Evolutionary conservation across 1,140 invertebrate genomes (phyloP), one percentile per base, ranked within the genome.

Genomic region (Lamellibrachia luymesi): DNA sequence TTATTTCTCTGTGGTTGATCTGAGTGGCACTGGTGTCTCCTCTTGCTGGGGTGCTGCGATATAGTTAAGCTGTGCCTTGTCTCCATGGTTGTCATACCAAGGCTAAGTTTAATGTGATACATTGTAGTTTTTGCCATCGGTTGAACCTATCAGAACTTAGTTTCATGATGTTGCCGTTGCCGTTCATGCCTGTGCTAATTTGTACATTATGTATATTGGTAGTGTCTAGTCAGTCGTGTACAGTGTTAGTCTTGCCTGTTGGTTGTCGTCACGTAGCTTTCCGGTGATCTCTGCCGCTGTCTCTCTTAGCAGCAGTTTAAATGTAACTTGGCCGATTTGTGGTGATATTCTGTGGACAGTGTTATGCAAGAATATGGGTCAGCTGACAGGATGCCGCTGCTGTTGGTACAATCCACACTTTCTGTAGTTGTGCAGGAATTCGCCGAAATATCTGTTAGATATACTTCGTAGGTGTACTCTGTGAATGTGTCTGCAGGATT

Each of bases 181-280:
- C 64, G 4, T 80, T 80, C 13, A 80, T 80, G 64, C 64, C 64
- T 80, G 64, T 80, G 64, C 64, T 80, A 80, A 80, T 80, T 22
- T 80, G 64, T 80, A 80, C 64, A 80, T 80, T 80, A 80, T 80
- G 64, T 80, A 80, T 80, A 80, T 80, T 80, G 64, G 64, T 80
- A 80, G 64, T 80, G 64, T 80, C 64, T 80, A 80, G 64, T 80
- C 64, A 80, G 64, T 17, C 64, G 17, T 80, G 64, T 80, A 80
- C 64, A 80, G 64, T 22, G 13, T 80, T 80, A 80, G 64, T 80
- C 64, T 4, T 80, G 64, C 25, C 64, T 80, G 64, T 80, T 22
- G 25, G 64, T 80, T 80, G 64, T 80, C 25, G 64, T 80, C 64
- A 80, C 5, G 25, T 22, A 80, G 64, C 64, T 80, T 22, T 22